Conservation (phyloP, 2,888 invertebrate genomes). For the Luperina nickerlii region DNA sequence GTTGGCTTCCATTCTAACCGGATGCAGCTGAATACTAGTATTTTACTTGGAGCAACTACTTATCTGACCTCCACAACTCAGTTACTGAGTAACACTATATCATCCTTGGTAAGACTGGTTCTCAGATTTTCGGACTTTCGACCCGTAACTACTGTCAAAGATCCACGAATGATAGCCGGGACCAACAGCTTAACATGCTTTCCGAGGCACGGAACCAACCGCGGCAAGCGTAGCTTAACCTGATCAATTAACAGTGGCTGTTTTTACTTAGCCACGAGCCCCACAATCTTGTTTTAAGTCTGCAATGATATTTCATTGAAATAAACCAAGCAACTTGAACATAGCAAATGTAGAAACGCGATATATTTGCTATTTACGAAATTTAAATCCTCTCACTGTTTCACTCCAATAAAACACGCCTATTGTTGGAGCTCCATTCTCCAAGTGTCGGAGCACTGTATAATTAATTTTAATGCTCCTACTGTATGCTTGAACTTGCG, state of each 20-base stretch:
- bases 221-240: background rate
- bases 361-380: slow-evolving; percentile 22
- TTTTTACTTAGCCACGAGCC: background rate
- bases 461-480: slow-evolving; percentile 54
- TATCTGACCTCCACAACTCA: background rate
- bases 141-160: too few species aligned
- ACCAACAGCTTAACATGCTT: background rate
- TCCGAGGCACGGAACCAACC: background rate
- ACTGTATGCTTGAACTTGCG: slow-evolving; percentile 45
- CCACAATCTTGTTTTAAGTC: background rate
- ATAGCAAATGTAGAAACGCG: slow-evolving; percentile 10
- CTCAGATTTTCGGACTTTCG: too few species aligned
- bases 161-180: too few species aligned
- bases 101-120: background rate
- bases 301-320: background rate
- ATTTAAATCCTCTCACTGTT: slow-evolving; percentile 41
- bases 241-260: background rate
- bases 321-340: slow-evolving; percentile 7
- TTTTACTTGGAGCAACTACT: background rate
- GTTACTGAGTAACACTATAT: background rate
- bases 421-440: slow-evolving; percentile 31
- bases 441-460: slow-evolving; percentile 41
- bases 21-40: background rate
- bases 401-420: slow-evolving; percentile 39
- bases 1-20: background rate